Evolutionary conservation across 2,888 invertebrate genomes (phyloP), one percentile per base, ranked within the genome.

Genomic region (Plagodis pulveraria): DNA sequence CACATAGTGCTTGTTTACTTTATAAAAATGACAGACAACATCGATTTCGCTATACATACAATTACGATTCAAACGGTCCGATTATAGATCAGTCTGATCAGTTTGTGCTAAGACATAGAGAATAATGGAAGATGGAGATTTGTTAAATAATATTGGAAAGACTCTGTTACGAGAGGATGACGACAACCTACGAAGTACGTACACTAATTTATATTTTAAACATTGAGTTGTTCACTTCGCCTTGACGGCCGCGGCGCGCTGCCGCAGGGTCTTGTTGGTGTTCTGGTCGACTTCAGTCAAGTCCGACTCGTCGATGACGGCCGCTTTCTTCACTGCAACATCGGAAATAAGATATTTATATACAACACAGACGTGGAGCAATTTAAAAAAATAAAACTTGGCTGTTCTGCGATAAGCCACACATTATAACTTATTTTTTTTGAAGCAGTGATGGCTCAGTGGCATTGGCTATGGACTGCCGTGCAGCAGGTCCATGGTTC

Each of bases 231-330:
- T 76, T 92, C 94, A 94, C 91, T 94, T 95, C 67, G 93, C 89
- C 84, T 96, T 96, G 63, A 86, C 80, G 56, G 90, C 87, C 46
- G 86, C 85, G 59, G 93, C 89, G 66, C 96, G 94, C 73, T 94
- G 94, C 73, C 95, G 94, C 67, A 95, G 89, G 63, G 94, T 95
- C 84, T 96, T 96, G 89, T 96, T 96, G 36, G 96, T 96, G 81
- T 97, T 97, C 89, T 98, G 98, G 87, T 98, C 98, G 57, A 97
- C 98, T 90, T 99, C 98, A 0, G 98, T 98, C 67, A 98, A 92
- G 79, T 98, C 98, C 53, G 97, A 98, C 71, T 97, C 97, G 66
- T 97, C 97, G 40, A 94, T 91, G 34, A 74, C 72, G 2, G 87
- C 86, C 41, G 93, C 87, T 84, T 94, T 95, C 93, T 96, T 96